phyloP scores from a whole-genome alignment of 2,113 vertebrate genomes.

The Zootoca vivipara region DNA sequence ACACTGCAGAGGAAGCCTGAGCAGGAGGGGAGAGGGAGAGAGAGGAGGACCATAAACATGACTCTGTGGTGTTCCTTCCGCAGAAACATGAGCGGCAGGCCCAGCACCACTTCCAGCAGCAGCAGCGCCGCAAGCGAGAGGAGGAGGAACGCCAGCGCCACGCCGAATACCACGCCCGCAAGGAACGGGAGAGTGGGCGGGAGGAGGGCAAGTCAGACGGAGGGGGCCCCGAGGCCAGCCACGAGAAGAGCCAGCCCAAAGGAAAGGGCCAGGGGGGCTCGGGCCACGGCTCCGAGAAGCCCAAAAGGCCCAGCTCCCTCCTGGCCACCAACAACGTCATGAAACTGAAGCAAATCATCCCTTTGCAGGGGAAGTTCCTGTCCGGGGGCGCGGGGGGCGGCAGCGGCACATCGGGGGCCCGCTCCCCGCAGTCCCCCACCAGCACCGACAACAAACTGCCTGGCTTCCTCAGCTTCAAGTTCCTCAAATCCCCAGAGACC shows the following conservation, averaged over 20 bases:
- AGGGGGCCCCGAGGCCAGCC: slow-evolving; percentile 75
- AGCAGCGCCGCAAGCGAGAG: slow-evolving; percentile 92
- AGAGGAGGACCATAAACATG: too few species aligned
- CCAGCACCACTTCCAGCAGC: slow-evolving; percentile 95
- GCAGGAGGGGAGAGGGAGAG: too few species aligned
- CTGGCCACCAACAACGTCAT: slow-evolving; percentile 95
- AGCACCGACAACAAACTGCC: slow-evolving; percentile 90
- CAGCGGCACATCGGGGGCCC: slow-evolving; percentile 57
- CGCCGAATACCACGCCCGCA: slow-evolving; percentile 87
- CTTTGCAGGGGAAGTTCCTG: slow-evolving; percentile 91
- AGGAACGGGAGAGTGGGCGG: slow-evolving; percentile 83
- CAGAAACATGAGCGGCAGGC: slow-evolving; percentile 97
- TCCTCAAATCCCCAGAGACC: slow-evolving; percentile 92
- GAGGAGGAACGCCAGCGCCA: slow-evolving; percentile 95
- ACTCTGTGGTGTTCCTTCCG: rapidly evolving
- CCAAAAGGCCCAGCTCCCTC: slow-evolving; percentile 92
- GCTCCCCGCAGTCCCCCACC: slow-evolving; percentile 88
- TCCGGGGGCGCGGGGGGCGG: slow-evolving; percentile 57
- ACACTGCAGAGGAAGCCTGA: too few species aligned
- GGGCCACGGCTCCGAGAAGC: slow-evolving; percentile 80
- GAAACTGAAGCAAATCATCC: slow-evolving; percentile 97
- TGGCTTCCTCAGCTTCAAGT: slow-evolving; percentile 94
- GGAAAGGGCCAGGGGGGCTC: slow-evolving; percentile 65
- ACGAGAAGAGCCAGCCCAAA: slow-evolving; percentile 85
- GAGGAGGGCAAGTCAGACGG: slow-evolving; percentile 78